Evolutionary conservation across 2,888 invertebrate genomes (phyloP).

Genomic region (Ophioninae sp.): DNA sequence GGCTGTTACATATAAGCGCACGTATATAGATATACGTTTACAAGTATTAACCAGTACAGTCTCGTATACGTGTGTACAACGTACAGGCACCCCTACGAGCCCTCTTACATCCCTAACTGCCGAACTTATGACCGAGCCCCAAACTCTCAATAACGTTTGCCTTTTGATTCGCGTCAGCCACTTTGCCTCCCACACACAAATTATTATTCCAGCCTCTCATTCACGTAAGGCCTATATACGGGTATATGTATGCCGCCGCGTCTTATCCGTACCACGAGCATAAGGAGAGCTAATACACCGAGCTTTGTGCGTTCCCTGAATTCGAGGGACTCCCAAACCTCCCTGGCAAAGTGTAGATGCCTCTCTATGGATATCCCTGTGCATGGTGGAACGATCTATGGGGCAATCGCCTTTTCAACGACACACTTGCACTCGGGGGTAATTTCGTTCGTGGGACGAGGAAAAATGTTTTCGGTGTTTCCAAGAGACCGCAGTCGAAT

Average conservation of each 20-base stretch:
- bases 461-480: too few species aligned
- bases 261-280: conserved; percentile 18
- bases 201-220: conserved; percentile 47
- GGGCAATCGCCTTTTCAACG: too few species aligned
- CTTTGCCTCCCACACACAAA: conserved; percentile 51
- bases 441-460: too few species aligned
- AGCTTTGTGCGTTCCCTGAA: conserved; percentile 22
- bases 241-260: background rate
- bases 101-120: conserved; percentile 76
- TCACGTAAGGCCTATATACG: conserved; percentile 29
- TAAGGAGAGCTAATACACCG: conserved; percentile 51
- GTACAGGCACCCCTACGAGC: conserved; percentile 59
- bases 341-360: background rate
- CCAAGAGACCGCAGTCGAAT: too few species aligned
- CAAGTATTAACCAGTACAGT: conserved; percentile 42
- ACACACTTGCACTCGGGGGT: too few species aligned
- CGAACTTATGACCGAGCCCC: conserved; percentile 72
- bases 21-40: conserved; percentile 26
- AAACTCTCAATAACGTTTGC: conserved; percentile 61
- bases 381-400: too few species aligned
- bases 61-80: conserved; percentile 32
- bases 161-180: conserved; percentile 62
- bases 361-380: background rate
- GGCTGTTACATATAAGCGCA: background rate
- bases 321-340: conserved; percentile 1